A percentile compares a stretch with the other conserved stretches of the same genome.
phyloP scores from a whole-genome alignment of 2,113 vertebrate genomes.

The Shinisaurus crocodilurus region DNA sequence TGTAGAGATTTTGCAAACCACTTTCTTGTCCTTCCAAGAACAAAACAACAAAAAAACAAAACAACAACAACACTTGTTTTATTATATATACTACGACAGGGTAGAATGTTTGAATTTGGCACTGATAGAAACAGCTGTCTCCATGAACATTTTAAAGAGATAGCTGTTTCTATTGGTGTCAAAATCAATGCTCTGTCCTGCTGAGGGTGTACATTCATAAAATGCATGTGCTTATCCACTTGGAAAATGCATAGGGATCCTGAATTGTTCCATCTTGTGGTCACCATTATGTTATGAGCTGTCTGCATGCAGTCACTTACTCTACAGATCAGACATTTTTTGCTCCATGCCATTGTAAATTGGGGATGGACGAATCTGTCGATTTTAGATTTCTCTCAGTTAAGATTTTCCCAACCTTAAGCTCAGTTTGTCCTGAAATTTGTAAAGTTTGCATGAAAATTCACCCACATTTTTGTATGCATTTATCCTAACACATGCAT shows the following conservation, averaged over 20 bases:
- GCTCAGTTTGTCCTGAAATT: no score
- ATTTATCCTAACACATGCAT: no score
- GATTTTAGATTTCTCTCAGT: no score
- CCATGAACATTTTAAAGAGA: background rate
- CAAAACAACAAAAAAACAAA: background rate
- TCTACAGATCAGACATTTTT: background rate
- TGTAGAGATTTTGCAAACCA: background rate
- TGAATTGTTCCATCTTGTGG: background rate
- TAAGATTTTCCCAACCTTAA: background rate
- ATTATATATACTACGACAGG: background rate
- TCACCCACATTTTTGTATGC: no score
- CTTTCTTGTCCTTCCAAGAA: background rate
- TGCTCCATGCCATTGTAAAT: background rate
- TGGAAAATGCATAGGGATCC: background rate
- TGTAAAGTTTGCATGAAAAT: no score
- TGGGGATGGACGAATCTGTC: no score
- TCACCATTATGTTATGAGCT: background rate
- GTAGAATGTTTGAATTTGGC: background rate
- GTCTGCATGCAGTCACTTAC: background rate
- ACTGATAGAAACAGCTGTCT: background rate
- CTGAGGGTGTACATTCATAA: background rate
- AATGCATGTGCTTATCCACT: background rate
- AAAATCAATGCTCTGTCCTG: background rate
- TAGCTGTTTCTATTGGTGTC: background rate
- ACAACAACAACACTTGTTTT: background rate